phyloP scores from a whole-genome alignment of 2,888 invertebrate species.

The Anoplius nigerrimus region DNA sequence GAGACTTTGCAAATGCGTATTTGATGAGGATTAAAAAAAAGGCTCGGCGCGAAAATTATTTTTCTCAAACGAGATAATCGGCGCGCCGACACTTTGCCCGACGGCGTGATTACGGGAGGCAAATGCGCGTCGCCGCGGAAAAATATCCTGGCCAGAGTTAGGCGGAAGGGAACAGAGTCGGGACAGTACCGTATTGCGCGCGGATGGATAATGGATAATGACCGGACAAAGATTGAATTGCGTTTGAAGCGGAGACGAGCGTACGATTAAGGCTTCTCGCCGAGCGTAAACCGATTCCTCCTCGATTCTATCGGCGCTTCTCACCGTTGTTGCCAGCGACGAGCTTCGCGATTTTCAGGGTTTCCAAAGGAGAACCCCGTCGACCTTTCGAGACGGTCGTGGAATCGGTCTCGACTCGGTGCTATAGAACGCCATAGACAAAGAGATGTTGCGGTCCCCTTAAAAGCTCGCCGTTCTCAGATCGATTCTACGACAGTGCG shows the following conservation, averaged over 20 bases:
- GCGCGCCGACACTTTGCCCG: too few relatives aligned
- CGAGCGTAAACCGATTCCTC: too few relatives aligned
- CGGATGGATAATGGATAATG: not conserved
- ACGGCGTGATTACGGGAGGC: too few relatives aligned
- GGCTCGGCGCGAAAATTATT: too few relatives aligned
- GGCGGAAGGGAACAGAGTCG: too few relatives aligned
- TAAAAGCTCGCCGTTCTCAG: slow-evolving; percentile 64
- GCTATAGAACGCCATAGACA: slow-evolving; percentile 43
- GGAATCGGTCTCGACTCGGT: slow-evolving; percentile 23
- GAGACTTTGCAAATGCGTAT: slow-evolving; percentile 5
- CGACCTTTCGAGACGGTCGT: not conserved
- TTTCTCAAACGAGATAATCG: too few relatives aligned
- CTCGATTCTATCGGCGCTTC: too few relatives aligned
- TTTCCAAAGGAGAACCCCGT: not conserved
- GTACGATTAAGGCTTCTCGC: too few relatives aligned
- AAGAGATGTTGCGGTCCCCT: slow-evolving; percentile 58
- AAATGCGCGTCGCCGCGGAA: too few relatives aligned
- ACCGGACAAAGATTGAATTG: not conserved
- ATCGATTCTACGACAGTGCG: slow-evolving; percentile 57
- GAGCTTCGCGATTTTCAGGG: not conserved
- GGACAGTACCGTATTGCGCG: too few relatives aligned
- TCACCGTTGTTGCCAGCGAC: not conserved
- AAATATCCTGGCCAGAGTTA: too few relatives aligned
- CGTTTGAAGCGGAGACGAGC: too few relatives aligned
- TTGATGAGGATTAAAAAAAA: not conserved